phyloP scores from a whole-genome alignment of 2,113 vertebrate genomes.

The Leptodactylus fuscus region DNA sequence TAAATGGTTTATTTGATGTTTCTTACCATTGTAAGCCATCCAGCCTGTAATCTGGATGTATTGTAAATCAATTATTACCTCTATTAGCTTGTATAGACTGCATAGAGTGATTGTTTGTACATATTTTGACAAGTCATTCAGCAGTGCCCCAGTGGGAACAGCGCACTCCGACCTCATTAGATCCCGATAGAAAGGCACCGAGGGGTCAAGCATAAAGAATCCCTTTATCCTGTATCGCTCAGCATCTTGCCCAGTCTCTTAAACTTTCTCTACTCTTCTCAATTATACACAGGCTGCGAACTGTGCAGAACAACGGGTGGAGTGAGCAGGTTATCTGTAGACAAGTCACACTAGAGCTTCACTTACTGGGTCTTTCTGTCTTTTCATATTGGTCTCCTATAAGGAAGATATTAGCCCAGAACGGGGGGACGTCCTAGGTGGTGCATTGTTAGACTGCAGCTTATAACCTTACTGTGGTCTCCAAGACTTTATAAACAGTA shows the following conservation, averaged over 20 bases:
- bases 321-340: slow-evolving; percentile 12
- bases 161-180: slow-evolving; percentile 48
- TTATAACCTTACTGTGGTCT: too few species aligned
- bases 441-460: too few species aligned
- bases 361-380: neutral
- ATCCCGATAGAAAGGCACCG: slow-evolving; percentile 31
- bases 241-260: slow-evolving; percentile 26
- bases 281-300: neutral
- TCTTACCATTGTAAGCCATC: neutral
- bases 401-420: neutral
- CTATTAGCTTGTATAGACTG: neutral
- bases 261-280: slow-evolving; percentile 33
- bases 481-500: too few species aligned
- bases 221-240: slow-evolving; percentile 41
- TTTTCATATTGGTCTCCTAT: neutral
- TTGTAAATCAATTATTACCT: neutral
- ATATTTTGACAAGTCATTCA: slow-evolving; percentile 16
- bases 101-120: slow-evolving; percentile 12
- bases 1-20: too few species aligned
- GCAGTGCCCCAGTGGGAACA: slow-evolving; percentile 42
- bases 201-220: slow-evolving; percentile 56
- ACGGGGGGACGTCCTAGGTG: too few species aligned
- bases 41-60: neutral
- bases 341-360: neutral
- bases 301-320: neutral